Evolutionary conservation across 2,797 vertebrate genomes (phyloP), one percentile per base, ranked within the genome.

Genomic region (Prunella strophiata): DNA sequence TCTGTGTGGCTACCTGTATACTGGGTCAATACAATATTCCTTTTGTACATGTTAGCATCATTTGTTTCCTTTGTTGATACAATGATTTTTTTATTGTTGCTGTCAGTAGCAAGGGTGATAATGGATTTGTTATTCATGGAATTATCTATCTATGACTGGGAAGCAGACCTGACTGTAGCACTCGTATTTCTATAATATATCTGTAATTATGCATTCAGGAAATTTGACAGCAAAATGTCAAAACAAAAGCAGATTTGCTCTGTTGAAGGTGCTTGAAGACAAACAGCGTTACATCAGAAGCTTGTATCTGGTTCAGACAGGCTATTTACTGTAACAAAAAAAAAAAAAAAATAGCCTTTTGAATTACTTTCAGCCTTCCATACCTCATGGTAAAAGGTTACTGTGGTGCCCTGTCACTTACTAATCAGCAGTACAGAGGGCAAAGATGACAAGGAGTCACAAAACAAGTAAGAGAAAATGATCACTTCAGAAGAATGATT

Each of bases 181-280:
- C 65, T 90, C 5, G 0, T 93, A 96, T 96, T 95, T 94, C 89
- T 96, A 91, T 94, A 96, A 96, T 89, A 88, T 94, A 96, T 91
- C 91, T 93, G 90, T 88, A 95, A 95, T 97, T 96, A 97, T 95
- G 90, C 95, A 97, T 92, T 94, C 91, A 6, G 52, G 68, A 92
- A 93, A 92, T 93, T 95, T 94, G 96, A 96, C 95, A 96, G 93
- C 87, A 91, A 95, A 93, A 94, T 96, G 95, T 95, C 92, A 96
- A 95, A 95, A 87, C 93, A 96, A 94, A 97, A 96, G 91, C 94
- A 95, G 92, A 94, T 95, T 94, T 91, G 52, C 85, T 96, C 91
- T 89, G 85, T 93, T 95, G 95, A 96, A 97, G 91, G 89, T 93
- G 94, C 80, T 91, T 81, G 71, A 95, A 96, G 93, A 89, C 91